These are phyloP conservation scores for Turdus rufiventris DNA, from an alignment of 2,113 vertebrate genomes.

Conservation along the genomic window DNA sequence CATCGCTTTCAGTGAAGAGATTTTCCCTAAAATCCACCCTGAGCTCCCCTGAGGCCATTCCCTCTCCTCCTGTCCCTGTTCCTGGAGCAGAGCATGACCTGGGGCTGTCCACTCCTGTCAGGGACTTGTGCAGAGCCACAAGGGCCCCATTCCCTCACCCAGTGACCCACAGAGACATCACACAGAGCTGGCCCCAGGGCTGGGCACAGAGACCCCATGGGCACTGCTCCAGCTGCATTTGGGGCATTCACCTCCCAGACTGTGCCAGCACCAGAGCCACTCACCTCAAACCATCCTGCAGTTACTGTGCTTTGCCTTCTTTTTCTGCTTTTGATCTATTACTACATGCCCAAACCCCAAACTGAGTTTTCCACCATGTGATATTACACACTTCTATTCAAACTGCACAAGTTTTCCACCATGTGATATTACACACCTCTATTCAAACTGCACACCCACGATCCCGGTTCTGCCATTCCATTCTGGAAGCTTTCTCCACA, in stretches of 20 bases:
- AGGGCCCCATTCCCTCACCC: not conserved
- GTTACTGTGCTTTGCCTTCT: too few species aligned
- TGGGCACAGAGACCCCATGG: not conserved
- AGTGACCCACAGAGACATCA: too few species aligned
- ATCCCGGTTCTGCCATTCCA: too few species aligned
- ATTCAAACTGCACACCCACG: too few species aligned
- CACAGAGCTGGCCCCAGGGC: too few species aligned
- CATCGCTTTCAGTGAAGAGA: not conserved
- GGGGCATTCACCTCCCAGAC: accelerated
- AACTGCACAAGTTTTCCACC: too few species aligned
- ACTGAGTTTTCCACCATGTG: too few species aligned
- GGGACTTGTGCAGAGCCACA: not conserved
- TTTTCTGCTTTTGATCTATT: too few species aligned
- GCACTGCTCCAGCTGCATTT: not conserved
- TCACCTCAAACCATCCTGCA: not conserved
- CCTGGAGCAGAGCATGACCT: not conserved
- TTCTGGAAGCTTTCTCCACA: too few species aligned
- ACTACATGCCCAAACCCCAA: too few species aligned
- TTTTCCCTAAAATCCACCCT: not conserved
- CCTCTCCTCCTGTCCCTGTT: not conserved
- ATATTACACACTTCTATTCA: too few species aligned
- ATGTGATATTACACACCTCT: too few species aligned
- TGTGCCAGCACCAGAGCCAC: not conserved
- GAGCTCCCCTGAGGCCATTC: not conserved
- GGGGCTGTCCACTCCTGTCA: not conserved